Percentiles rank a stretch among this genome's conserved stretches.
phyloP scores from a whole-genome alignment of 1,140 invertebrate genomes.

The Drosophila virilis region DNA sequence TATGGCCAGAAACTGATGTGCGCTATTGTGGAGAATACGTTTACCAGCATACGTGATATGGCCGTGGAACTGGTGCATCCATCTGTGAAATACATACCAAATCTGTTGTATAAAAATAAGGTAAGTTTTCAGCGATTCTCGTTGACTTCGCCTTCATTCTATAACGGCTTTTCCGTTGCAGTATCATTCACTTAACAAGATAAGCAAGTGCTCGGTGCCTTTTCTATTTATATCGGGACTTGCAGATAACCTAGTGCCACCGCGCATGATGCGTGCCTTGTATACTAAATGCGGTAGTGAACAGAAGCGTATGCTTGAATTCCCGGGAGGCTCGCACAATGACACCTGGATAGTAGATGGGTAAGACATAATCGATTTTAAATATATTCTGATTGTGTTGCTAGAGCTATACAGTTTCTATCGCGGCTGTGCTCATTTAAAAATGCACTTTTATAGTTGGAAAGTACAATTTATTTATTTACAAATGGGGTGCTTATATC shows the following conservation, averaged over 20 bases:
- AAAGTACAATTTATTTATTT: too few relatives aligned
- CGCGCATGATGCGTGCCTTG: slow-evolving; percentile 92
- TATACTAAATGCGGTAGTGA: slow-evolving; percentile 89
- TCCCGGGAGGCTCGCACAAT: slow-evolving; percentile 93
- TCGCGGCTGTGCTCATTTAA: too few relatives aligned
- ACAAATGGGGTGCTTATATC: too few relatives aligned
- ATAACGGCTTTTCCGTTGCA: slow-evolving; percentile 8
- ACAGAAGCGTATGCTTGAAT: slow-evolving; percentile 89
- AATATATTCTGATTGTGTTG: background rate
- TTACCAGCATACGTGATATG: slow-evolving; percentile 97
- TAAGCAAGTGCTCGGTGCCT: slow-evolving; percentile 88
- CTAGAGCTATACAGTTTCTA: too few relatives aligned
- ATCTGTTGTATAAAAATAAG: slow-evolving; percentile 93
- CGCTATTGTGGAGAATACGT: slow-evolving; percentile 96
- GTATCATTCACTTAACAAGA: slow-evolving; percentile 86
- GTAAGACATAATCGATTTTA: slow-evolving; percentile 36
- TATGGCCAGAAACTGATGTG: slow-evolving; percentile 92
- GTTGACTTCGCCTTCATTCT: background rate
- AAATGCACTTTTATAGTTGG: too few relatives aligned
- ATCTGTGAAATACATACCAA: slow-evolving; percentile 89
- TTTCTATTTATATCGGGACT: slow-evolving; percentile 92
- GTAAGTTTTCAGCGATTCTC: slow-evolving; percentile 83
- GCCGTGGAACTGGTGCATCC: slow-evolving; percentile 90
- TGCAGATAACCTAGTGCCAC: slow-evolving; percentile 93
- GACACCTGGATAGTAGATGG: slow-evolving; percentile 91